Conservation (phyloP, 1,140 invertebrate species). For the Drosophila varians region DNA sequence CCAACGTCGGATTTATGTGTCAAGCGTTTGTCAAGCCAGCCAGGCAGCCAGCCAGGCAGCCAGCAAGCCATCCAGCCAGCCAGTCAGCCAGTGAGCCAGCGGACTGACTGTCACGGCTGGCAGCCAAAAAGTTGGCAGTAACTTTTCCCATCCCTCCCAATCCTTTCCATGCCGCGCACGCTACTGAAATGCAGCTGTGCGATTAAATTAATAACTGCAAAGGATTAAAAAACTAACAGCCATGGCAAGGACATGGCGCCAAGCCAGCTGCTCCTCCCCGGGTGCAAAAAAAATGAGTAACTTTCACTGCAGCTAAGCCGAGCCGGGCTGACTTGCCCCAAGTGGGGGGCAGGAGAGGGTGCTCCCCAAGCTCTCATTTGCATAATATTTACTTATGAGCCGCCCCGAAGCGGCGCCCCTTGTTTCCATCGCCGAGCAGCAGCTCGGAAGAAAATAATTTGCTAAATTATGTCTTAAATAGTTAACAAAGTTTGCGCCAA, state of each 20-base stretch:
- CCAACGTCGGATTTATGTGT: conserved; percentile 65
- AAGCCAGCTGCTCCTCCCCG: conserved; percentile 48
- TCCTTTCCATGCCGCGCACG: conserved; percentile 14
- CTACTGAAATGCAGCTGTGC: conserved; percentile 70
- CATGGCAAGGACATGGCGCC: conserved; percentile 65
- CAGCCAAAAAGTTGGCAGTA: conserved; percentile 38
- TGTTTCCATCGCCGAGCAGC: conserved; percentile 4
- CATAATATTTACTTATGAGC: conserved; percentile 77
- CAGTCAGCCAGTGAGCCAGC: not conserved
- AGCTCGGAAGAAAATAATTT: conserved; percentile 76
- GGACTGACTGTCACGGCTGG: conserved; percentile 28
- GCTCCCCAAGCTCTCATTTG: conserved; percentile 63
- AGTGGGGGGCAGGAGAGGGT: not conserved
- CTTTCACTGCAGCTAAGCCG: conserved; percentile 61
- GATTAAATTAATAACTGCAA: conserved; percentile 82
- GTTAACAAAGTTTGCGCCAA: conserved; percentile 78
- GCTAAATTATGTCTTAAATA: conserved; percentile 82
- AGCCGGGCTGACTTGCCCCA: conserved; percentile 30
- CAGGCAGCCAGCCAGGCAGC: not conserved
- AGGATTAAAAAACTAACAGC: conserved; percentile 79
- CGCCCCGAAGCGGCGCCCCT: conserved; percentile 8
- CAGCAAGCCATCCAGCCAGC: conserved; percentile 29
- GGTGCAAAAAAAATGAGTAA: conserved; percentile 26
- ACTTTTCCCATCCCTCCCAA: conserved; percentile 8
- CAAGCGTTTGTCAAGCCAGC: conserved; percentile 56